Evolutionary conservation across 1,140 invertebrate species (phyloP).

Genomic region (Diabrotica virgifera): DNA sequence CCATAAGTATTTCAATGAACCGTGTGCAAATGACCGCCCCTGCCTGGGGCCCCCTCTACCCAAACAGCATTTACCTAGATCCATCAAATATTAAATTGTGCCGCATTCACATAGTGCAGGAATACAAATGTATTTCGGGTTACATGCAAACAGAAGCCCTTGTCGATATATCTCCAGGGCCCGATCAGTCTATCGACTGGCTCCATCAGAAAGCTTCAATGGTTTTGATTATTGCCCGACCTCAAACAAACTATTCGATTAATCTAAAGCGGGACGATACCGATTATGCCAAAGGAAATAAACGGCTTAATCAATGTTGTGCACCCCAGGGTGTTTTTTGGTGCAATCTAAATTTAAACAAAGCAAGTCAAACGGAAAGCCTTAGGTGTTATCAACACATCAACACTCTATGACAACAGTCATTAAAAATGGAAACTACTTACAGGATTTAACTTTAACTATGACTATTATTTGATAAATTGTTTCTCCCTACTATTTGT

Average conservation of each 20-base stretch:
- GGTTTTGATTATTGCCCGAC: neutral
- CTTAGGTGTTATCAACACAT: too few relatives aligned
- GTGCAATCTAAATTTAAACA: neutral
- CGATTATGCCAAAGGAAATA: neutral
- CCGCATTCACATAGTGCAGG: neutral
- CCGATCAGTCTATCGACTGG: neutral
- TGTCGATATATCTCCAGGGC: constrained; percentile 1
- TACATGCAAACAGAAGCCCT: neutral
- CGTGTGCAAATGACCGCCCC: too few relatives aligned
- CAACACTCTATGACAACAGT: too few relatives aligned
- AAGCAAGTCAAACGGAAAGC: too few relatives aligned
- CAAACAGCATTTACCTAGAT: neutral
- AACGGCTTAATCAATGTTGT: neutral
- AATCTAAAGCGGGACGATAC: neutral
- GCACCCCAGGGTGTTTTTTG: neutral
- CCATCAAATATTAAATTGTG: constrained; percentile 3
- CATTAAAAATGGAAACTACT: too few relatives aligned
- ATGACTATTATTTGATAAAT: too few relatives aligned
- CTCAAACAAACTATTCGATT: constrained; percentile 1
- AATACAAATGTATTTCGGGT: constrained; percentile 1
- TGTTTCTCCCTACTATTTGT: too few relatives aligned
- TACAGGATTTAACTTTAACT: too few relatives aligned
- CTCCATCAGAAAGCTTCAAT: neutral
- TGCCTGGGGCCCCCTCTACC: neutral
- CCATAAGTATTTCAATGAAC: too few relatives aligned